Conservation (phyloP, 2,113 vertebrate genomes). For the Brachyhypopomus gauderio region DNA sequence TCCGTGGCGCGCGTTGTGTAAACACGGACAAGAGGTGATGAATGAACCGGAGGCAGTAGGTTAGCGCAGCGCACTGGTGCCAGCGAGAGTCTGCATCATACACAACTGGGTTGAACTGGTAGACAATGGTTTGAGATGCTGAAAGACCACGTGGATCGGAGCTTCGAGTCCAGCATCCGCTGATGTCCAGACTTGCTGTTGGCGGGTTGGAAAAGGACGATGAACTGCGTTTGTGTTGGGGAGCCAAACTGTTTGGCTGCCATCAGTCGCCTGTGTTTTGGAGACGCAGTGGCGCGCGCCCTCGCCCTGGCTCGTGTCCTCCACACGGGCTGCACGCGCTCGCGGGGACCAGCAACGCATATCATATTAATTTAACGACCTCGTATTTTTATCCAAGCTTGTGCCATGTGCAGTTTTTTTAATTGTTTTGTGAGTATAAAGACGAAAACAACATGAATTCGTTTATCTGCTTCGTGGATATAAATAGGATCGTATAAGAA, state of each 20-base stretch:
- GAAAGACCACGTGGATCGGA: conserved; percentile 6
- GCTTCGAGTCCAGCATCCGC: conserved; percentile 8
- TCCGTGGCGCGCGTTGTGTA: conserved; percentile 11
- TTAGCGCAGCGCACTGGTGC: conserved; percentile 5
- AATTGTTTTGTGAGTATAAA: background rate
- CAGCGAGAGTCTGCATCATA: background rate
- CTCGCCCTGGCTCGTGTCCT: conserved; percentile 19
- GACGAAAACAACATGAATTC: background rate
- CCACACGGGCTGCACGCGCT: conserved; percentile 40
- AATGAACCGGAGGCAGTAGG: conserved; percentile 24
- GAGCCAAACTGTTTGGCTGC: background rate
- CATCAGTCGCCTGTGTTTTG: background rate
- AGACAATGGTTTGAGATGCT: background rate
- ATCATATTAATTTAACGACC: background rate
- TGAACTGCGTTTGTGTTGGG: background rate
- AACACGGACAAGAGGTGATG: conserved; percentile 27
- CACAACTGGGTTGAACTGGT: background rate
- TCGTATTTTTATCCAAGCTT: background rate
- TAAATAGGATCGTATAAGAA: background rate
- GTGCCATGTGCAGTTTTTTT: background rate
- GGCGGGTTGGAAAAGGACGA: background rate
- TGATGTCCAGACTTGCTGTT: background rate
- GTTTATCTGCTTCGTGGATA: background rate
- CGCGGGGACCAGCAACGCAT: background rate
- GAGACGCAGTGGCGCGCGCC: conserved; percentile 17